A percentile compares a stretch with the other conserved stretches of the same genome.
phyloP scores from a whole-genome alignment of 2,113 vertebrate genomes.

The Sarotherodon lohbergeri region DNA sequence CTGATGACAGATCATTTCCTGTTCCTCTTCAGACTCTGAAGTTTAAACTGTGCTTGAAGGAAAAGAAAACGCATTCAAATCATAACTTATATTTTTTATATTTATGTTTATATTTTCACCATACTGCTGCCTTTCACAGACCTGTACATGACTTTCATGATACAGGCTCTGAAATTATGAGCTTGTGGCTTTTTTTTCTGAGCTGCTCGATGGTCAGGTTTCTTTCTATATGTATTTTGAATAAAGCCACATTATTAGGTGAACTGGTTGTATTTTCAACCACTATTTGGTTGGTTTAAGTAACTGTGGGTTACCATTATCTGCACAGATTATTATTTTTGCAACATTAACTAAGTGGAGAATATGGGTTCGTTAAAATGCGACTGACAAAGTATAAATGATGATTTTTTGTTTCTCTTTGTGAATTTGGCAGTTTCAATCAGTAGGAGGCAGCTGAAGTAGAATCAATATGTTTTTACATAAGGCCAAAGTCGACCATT shows the following conservation, averaged over 20 bases:
- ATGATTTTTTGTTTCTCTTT: neutral
- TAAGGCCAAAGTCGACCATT: neutral
- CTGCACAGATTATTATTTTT: neutral
- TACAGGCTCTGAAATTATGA: neutral
- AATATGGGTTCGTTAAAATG: too few relatives aligned
- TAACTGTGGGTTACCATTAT: neutral
- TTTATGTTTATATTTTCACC: neutral
- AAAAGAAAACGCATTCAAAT: neutral
- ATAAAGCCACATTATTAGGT: neutral
- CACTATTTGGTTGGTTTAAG: neutral
- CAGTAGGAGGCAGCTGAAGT: neutral
- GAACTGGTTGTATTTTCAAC: neutral
- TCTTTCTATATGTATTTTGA: neutral
- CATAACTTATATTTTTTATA: too few relatives aligned
- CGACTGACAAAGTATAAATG: neutral
- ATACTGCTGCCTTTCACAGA: neutral
- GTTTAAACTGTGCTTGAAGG: neutral
- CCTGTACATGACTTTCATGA: neutral
- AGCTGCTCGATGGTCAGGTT: fast-evolving
- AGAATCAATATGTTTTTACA: too few relatives aligned
- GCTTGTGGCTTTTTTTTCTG: neutral
- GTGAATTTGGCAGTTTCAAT: fast-evolving
- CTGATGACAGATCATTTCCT: neutral
- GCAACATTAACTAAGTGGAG: neutral
- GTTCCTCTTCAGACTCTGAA: neutral